Evolutionary conservation across 2,797 vertebrate genomes (phyloP).

Genomic region (Aulostomus chinensis): DNA sequence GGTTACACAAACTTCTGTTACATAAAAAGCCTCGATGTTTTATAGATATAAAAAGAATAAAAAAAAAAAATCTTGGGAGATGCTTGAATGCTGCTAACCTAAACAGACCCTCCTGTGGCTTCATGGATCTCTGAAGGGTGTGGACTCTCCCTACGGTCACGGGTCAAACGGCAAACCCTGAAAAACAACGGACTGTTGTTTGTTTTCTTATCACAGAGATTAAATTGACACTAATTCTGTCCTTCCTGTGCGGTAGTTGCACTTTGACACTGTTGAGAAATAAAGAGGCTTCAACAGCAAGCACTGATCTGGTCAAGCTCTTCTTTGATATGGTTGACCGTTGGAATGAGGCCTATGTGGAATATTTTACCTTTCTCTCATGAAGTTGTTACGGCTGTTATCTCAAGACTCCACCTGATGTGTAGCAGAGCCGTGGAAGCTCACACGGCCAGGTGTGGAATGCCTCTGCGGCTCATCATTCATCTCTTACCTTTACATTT

Average conservation of each 20-base stretch:
- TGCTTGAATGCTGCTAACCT: constrained; percentile 32
- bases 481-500: constrained; percentile 34
- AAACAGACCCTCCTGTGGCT: constrained; percentile 29
- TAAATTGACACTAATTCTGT: constrained; percentile 60
- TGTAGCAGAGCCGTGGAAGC: constrained; percentile 21
- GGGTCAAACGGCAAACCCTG: constrained; percentile 49
- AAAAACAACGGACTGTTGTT: constrained; percentile 46
- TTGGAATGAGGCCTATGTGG: background rate
- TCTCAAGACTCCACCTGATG: constrained; percentile 13
- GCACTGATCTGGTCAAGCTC: constrained; percentile 3
- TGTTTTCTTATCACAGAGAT: constrained; percentile 64
- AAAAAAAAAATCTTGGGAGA: constrained; percentile 26
- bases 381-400: constrained; percentile 34
- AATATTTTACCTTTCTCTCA: constrained; percentile 21
- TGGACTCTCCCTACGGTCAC: constrained; percentile 14
- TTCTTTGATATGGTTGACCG: constrained; percentile 11
- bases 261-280: constrained; percentile 32
- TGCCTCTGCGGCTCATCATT: constrained; percentile 9
- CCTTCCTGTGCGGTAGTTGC: constrained; percentile 59
- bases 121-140: constrained; percentile 48
- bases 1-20: constrained; percentile 20
- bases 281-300: no score
- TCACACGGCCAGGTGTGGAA: background rate
- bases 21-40: constrained; percentile 51
- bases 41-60: constrained; percentile 21